A percentile compares a stretch with the other conserved stretches of the same genome.
These are phyloP conservation scores for Halocynthia roretzi DNA, from an alignment of 23 tunicate genomes.

Conservation along the genomic window DNA sequence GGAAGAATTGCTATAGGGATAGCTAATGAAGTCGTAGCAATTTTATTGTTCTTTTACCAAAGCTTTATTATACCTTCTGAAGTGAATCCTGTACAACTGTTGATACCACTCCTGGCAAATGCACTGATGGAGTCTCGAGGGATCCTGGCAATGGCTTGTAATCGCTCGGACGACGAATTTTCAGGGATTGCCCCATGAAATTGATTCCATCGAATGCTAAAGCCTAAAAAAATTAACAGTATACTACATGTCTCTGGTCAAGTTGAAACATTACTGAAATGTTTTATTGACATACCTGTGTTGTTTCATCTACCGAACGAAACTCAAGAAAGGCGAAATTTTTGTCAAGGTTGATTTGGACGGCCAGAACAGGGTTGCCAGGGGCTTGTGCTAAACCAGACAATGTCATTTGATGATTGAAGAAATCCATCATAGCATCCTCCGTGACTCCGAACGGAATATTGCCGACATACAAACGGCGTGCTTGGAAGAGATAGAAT, in stretches of 20 bases:
- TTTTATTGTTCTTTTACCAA: not conserved
- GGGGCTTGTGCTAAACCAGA: slow-evolving; percentile 92
- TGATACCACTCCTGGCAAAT: slow-evolving; percentile 58
- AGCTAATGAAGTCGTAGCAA: too few relatives aligned
- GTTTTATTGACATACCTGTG: slow-evolving; percentile 23
- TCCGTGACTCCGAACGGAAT: slow-evolving; percentile 97
- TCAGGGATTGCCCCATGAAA: slow-evolving; percentile 89
- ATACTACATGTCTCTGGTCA: not conserved
- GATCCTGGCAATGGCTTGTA: slow-evolving; percentile 96
- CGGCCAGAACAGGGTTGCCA: slow-evolving; percentile 95
- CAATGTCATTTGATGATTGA: slow-evolving; percentile 85
- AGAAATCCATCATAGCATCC: slow-evolving; percentile 99
- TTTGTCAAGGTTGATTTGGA: slow-evolving; percentile 92
- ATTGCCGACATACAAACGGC: slow-evolving; percentile 90
- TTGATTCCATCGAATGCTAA: slow-evolving; percentile 96
- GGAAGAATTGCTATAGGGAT: too few relatives aligned
- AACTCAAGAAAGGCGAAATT: slow-evolving; percentile 97
- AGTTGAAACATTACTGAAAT: not conserved
- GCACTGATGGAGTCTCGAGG: slow-evolving; percentile 46
- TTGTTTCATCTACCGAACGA: slow-evolving; percentile 94
- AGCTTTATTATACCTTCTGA: slow-evolving; percentile 33
- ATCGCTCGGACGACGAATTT: slow-evolving; percentile 88
- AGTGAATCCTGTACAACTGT: slow-evolving; percentile 87
- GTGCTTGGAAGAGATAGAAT: slow-evolving; percentile 48
- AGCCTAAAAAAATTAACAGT: slow-evolving; percentile 26